Evolutionary conservation across 2,113 vertebrate species (phyloP), one percentile per base, ranked within the genome.

Genomic region (Labeo rohita): DNA sequence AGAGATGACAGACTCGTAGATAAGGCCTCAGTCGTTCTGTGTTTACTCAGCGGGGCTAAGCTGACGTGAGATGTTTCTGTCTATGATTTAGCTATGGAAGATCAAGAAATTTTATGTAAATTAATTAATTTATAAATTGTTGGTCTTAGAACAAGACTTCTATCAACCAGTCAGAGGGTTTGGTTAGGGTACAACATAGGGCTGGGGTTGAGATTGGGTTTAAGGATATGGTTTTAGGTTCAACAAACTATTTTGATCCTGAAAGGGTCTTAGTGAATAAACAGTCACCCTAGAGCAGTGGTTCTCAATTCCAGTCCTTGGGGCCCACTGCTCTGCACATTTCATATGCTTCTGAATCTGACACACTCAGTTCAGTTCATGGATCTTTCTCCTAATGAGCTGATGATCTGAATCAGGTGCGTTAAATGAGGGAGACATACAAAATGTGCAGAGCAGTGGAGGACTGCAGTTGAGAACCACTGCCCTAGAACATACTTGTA

Each of bases 1-100:
- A 75, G 81, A 88, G 66, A 89, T 84, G 83, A 87, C 43, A 72
- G 74, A 82, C 66, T 87, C 76, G 12, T 49, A 81, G 73, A 88
- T 84, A 72, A 73, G 59, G 15, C 86, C 49, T 47, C 28, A 18
- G 18, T 39, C 6, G 36, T 79, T 65, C 56, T 39, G n/a, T 47
- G 16, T 50, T 61, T 88, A 43, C 50, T 80, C 70, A 49, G 15
- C 4, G 36, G 16, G 36, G 21, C 66, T 68, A 66, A 78, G 4
- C 43, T 56, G 34, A 59, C 54, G 10, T 47, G 15, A 61, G 39
- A 2, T 72, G 43, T 47, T 36, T 80, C 63, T 65, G 11, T 81
- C 6, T 15, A 39, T 18, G 52, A 39, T 78, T 59, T 78, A 39
- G 16, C 23, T 3, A 4, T 7, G 45, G 47, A 23, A 49, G 6